Percentiles rank a stretch among this genome's conserved stretches.
Conservation (phyloP, 2,797 vertebrate species). For the Mus spretus region DNA sequence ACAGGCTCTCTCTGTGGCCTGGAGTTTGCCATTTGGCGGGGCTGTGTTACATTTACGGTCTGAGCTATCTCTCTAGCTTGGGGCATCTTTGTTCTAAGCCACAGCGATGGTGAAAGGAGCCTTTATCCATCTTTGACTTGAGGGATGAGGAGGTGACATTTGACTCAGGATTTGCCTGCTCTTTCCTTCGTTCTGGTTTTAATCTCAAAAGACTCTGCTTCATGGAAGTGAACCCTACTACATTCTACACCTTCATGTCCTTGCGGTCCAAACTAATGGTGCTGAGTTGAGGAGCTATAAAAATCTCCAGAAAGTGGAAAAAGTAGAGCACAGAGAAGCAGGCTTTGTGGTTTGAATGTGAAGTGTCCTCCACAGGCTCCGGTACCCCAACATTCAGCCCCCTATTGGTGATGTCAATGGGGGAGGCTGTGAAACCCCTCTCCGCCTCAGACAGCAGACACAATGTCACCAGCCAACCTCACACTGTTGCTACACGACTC, state of each 20-base stretch:
- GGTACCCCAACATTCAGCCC: neutral
- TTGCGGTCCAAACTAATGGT: neutral
- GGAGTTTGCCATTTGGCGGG: neutral
- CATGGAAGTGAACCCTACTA: neutral
- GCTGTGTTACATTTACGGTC: neutral
- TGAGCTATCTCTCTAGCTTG: neutral
- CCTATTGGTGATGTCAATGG: neutral
- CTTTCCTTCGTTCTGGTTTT: neutral
- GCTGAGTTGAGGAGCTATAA: neutral
- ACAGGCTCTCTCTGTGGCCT: neutral
- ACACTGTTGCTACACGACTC: neutral
- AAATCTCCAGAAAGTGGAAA: neutral
- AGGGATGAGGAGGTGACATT: accelerated
- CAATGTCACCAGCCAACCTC: neutral
- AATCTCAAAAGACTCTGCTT: neutral
- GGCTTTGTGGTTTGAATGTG: neutral
- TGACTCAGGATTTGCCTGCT: neutral
- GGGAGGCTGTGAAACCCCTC: neutral
- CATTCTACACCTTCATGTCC: neutral
- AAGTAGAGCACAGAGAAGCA: neutral
- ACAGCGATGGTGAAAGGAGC: no score
- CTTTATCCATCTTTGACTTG: neutral
- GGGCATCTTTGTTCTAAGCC: neutral
- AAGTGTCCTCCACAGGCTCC: neutral
- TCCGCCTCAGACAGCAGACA: neutral